Percentiles rank a stretch among this genome's conserved stretches.
Conservation (phyloP, 2,797 vertebrate species). For the Anniella stebbinsi region DNA sequence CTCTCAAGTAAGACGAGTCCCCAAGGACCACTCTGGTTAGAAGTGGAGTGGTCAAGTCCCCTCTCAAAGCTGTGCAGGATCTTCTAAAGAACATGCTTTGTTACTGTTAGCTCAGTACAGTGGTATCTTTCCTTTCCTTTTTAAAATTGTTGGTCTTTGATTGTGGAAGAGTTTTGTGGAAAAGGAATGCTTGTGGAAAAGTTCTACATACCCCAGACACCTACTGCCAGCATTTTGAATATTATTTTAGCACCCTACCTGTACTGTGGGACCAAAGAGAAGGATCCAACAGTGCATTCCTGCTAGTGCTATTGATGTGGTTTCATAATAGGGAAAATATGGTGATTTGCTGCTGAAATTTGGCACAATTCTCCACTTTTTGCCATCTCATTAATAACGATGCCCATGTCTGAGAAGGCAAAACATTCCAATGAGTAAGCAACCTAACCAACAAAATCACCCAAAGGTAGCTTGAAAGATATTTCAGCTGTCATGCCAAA, state of each 20-base stretch:
- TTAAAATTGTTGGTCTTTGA: neutral
- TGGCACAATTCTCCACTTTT: too few relatives aligned
- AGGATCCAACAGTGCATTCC: too few relatives aligned
- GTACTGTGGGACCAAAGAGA: neutral
- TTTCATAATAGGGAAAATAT: too few relatives aligned
- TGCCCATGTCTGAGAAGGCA: neutral
- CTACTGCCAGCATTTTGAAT: neutral
- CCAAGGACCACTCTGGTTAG: neutral
- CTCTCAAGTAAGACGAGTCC: neutral
- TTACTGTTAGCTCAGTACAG: neutral
- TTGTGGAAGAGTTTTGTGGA: neutral
- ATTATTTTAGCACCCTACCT: neutral
- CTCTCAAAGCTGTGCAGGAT: too few relatives aligned
- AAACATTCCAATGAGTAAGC: neutral
- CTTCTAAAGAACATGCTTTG: too few relatives aligned
- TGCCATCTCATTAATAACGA: too few relatives aligned
- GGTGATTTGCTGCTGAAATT: too few relatives aligned
- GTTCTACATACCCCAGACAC: neutral
- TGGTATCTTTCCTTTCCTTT: neutral
- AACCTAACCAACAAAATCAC: neutral
- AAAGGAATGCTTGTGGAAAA: neutral
- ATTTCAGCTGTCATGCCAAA: constrained; percentile 9
- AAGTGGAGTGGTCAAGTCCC: neutral
- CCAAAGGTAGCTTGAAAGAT: neutral
- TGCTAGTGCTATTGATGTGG: too few relatives aligned